These are phyloP conservation scores for Abrostola triplasia DNA, from an alignment of 2,888 invertebrate genomes.

Conservation along the genomic window DNA sequence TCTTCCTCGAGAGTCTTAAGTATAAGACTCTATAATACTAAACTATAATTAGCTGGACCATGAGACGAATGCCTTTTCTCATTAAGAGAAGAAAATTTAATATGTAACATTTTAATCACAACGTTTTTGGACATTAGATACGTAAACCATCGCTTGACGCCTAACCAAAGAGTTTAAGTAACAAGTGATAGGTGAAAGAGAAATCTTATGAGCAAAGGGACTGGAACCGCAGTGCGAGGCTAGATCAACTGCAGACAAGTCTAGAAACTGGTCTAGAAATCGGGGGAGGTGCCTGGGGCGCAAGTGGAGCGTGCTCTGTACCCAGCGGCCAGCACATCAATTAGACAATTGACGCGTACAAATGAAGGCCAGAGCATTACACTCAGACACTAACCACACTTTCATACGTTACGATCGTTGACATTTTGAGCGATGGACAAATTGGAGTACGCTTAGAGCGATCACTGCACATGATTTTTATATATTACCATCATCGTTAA, in stretches of 20 bases:
- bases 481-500: no score
- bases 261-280: conserved; percentile 74
- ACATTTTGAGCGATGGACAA: conserved; percentile 26
- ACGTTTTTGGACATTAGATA: no score
- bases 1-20: no score
- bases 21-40: no score
- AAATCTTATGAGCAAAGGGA: conserved; percentile 44
- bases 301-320: conserved; percentile 69
- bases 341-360: conserved; percentile 51
- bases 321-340: conserved; percentile 47
- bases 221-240: conserved; percentile 42
- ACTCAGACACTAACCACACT: conserved; percentile 14
- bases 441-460: background rate
- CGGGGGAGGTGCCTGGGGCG: conserved; percentile 58
- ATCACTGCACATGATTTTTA: no score
- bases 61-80: no score
- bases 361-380: conserved; percentile 18
- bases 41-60: no score
- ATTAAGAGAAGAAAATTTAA: no score
- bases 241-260: conserved; percentile 44
- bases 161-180: no score
- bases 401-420: conserved; percentile 18
- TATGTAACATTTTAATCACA: no score
- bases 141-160: no score
- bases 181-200: conserved; percentile 32